Evolutionary conservation across 2,113 vertebrate species (phyloP).

Genomic region (Rhinichthys klamathensis): DNA sequence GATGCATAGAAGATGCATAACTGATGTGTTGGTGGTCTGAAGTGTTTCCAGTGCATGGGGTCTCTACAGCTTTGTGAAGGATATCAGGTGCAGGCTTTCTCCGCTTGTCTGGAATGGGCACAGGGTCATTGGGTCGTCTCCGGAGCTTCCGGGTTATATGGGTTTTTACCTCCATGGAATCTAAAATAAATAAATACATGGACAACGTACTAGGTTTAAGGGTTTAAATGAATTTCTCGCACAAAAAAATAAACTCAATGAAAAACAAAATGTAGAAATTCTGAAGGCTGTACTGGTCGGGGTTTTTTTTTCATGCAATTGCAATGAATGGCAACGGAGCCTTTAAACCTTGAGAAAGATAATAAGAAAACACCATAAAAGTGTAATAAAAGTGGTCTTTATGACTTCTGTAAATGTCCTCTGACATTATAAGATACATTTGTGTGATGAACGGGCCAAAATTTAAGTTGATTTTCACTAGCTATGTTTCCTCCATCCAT

Average conservation of each 20-base stretch:
- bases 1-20: neutral
- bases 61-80: constrained; percentile 60
- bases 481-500: too few relatives aligned
- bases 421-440: neutral
- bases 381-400: too few relatives aligned
- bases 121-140: constrained; percentile 93
- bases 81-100: constrained; percentile 98
- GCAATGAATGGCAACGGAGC: neutral
- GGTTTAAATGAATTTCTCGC: neutral
- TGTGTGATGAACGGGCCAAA: neutral
- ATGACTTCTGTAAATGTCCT: neutral
- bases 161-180: constrained; percentile 99
- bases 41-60: neutral
- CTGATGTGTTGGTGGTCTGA: neutral
- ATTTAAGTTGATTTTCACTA: neutral
- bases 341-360: neutral
- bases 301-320: neutral
- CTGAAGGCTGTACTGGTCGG: neutral
- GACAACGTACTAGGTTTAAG: neutral
- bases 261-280: neutral
- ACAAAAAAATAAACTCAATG: neutral
- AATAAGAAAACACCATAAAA: neutral
- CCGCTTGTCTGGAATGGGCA: constrained; percentile 97
- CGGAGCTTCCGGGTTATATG: constrained; percentile 97
- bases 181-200: constrained; percentile 66